Evolutionary conservation across 2,113 vertebrate genomes (phyloP), one percentile per base, ranked within the genome.

Genomic region (Corythornis vintsioides): DNA sequence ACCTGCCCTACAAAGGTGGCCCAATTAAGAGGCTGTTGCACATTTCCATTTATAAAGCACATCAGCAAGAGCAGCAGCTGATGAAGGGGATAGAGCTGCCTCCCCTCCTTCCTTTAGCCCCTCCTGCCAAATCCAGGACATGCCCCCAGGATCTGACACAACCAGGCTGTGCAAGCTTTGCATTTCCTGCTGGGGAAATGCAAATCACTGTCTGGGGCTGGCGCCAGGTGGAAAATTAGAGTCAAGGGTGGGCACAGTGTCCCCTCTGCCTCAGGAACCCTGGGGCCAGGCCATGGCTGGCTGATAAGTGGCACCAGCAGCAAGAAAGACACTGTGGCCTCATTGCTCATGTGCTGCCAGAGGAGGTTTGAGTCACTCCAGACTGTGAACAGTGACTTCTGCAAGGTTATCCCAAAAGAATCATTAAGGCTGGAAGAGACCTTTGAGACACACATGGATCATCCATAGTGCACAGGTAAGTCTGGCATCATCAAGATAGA

Each of bases 81-180:
- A 38, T 38, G 52, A 71, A 74, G 67, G 53, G 76, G 74, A 78
- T 22, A 61, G 25, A 64, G 92, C 72, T 87, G 83, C 52, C 56
- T 79, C 74, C 4, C 9, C 72, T 74, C 73, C 70, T 35, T n/a
- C 21, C 28, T 91, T 38, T 38, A 52, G 26, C 28, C 12, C 33
- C 70, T 87, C 57, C 75, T 79, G 87, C 86, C 53, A 88, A 95
- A 97, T 94, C 74, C 86, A 94, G 94, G 88, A 75, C 93, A 90
- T 35, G 89, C 50, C 77, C 50, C 66, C 9, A 67, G 86, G 73
- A 75, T 59, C 20, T n/a, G 69, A 82, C 9, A 84, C 22, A 35
- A 73, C 47, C 38, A 72, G 75, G 59, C 69, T 71, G 63, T 83
- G 18, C 45, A 55, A 94, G 85, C 43, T 55, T 38, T 38, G 38